Percentiles rank a stretch among this genome's conserved stretches.
Evolutionary conservation across 2,888 invertebrate genomes (phyloP).

Genomic region (Latrodectus elegans): DNA sequence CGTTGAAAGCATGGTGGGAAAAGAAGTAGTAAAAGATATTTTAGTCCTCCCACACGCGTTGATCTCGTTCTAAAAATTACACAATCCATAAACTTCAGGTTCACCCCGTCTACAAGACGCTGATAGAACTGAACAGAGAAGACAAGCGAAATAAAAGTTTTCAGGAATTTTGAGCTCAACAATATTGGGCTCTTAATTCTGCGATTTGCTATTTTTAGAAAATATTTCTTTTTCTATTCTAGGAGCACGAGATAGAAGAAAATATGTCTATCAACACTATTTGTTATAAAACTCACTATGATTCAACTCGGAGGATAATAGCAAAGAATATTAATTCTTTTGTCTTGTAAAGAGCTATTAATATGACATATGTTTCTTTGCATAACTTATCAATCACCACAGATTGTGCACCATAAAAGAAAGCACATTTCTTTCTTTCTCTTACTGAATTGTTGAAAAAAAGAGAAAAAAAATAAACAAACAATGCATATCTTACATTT

Average conservation of each 20-base stretch:
- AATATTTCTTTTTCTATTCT: not conserved
- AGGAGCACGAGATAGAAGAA: not conserved
- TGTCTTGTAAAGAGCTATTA: no score
- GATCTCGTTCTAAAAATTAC: slow-evolving; percentile 60
- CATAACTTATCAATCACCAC: no score
- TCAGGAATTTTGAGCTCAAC: not conserved
- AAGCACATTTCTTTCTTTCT: no score
- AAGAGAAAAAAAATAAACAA: no score
- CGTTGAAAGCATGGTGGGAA: slow-evolving; percentile 6
- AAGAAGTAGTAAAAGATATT: slow-evolving; percentile 26
- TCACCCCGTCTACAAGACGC: slow-evolving; percentile 17
- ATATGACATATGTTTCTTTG: no score
- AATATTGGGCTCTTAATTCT: not conserved
- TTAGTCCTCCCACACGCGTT: slow-evolving; percentile 56
- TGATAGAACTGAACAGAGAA: not conserved
- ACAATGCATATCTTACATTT: no score
- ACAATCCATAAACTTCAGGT: slow-evolving; percentile 17
- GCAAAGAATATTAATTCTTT: no score
- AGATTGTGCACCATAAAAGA: no score
- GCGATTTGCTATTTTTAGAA: not conserved
- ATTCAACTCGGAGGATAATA: no score
- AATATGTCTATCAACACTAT: not conserved
- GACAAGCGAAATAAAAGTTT: not conserved
- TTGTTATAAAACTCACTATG: no score
- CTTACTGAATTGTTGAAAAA: no score